A percentile compares a stretch with the other conserved stretches of the same genome.
Evolutionary conservation across 2,113 vertebrate species (phyloP).

Genomic region (Lepidothrix coronata): DNA sequence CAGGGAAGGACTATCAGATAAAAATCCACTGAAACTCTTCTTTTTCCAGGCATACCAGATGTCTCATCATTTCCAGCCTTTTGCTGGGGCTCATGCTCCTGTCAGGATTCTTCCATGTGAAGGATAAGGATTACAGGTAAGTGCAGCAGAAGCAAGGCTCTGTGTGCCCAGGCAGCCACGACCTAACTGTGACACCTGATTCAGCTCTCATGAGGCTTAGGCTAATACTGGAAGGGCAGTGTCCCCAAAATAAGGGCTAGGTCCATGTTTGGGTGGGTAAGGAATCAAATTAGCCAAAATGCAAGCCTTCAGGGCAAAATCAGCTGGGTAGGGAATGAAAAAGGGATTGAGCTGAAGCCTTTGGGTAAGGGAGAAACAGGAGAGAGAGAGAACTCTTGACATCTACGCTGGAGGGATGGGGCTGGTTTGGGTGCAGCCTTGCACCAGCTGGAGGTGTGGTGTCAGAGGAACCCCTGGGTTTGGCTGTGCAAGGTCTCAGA

Average conservation of each 20-base stretch:
- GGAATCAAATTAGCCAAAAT: neutral
- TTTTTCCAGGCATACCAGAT: neutral
- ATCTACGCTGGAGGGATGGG: neutral
- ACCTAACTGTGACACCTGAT: neutral
- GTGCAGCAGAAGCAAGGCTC: neutral
- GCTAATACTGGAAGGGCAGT: neutral
- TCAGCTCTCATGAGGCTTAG: neutral
- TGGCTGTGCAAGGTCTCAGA: neutral
- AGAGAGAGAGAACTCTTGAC: neutral
- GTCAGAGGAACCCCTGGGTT: neutral
- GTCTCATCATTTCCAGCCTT: neutral
- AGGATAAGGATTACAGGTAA: neutral
- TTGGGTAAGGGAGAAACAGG: neutral
- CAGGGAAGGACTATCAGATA: accelerated
- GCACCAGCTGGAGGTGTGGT: neutral
- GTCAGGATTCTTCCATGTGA: neutral
- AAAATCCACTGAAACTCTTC: neutral
- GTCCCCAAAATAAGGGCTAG: neutral
- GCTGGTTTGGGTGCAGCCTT: neutral
- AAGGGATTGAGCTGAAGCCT: neutral
- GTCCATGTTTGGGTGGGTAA: neutral
- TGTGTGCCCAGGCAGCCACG: neutral
- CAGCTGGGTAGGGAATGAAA: neutral
- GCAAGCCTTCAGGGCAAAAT: neutral
- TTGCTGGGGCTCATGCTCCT: constrained; percentile 21